phyloP scores from a whole-genome alignment of 2,888 invertebrate species.

The Seira sanloemensis region DNA sequence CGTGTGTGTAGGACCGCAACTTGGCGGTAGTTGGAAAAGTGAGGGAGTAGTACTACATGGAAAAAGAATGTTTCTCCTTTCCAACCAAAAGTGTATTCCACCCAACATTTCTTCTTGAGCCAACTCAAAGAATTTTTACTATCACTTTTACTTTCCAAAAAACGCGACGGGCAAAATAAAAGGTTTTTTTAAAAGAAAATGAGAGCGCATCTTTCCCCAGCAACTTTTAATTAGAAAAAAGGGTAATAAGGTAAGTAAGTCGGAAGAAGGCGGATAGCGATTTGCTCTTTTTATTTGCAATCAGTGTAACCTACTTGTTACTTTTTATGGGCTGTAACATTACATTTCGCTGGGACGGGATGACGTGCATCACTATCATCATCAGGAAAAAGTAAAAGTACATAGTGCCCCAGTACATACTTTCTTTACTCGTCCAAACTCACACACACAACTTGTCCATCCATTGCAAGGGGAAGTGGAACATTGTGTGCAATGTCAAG shows the following conservation, averaged over 20 bases:
- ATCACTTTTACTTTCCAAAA: background rate
- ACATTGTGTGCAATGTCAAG: slow-evolving; percentile 23
- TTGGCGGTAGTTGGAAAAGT: background rate
- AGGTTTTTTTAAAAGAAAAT: too few relatives aligned
- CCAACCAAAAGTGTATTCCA: too few relatives aligned
- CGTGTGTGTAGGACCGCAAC: too few relatives aligned
- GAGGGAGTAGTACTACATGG: background rate
- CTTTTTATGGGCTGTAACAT: background rate
- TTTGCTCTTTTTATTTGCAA: background rate
- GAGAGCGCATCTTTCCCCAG: slow-evolving; percentile 11
- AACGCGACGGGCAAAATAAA: background rate
- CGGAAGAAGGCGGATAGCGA: background rate
- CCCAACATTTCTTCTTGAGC: background rate
- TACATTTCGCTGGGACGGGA: too few relatives aligned
- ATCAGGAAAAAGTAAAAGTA: background rate
- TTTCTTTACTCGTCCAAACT: background rate
- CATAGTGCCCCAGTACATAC: background rate
- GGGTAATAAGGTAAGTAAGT: background rate
- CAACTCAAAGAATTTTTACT: background rate
- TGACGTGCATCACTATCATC: background rate
- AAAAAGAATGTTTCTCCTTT: background rate
- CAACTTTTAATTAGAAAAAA: slow-evolving; percentile 42
- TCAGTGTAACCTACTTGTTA: background rate
- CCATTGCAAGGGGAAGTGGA: background rate
- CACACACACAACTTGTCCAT: too few relatives aligned